Conservation (phyloP, 1,140 invertebrate genomes). For the Drosophila sechellia region DNA sequence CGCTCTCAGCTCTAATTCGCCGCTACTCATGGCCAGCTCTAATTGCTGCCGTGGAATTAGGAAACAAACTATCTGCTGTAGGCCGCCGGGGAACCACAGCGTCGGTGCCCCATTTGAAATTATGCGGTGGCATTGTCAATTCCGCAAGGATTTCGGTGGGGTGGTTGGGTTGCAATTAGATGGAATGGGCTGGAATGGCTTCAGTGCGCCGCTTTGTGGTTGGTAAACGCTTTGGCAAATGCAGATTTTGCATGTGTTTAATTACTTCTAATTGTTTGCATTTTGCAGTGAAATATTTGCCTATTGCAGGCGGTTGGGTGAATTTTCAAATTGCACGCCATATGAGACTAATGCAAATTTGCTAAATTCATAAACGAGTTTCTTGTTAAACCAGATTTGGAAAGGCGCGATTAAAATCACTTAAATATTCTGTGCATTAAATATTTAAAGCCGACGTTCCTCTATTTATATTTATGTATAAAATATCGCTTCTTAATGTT, state of each 20-base stretch:
- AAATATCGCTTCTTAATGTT: not conserved
- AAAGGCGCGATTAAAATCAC: not conserved
- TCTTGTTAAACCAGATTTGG: not conserved
- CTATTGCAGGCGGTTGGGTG: not conserved
- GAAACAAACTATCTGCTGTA: slow-evolving; percentile 8
- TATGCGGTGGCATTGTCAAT: slow-evolving; percentile 39
- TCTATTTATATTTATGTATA: not conserved
- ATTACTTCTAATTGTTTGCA: slow-evolving; percentile 52
- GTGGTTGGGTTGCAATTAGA: not conserved
- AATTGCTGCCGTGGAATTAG: slow-evolving; percentile 48
- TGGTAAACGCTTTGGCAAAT: slow-evolving; percentile 29
- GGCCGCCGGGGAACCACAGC: slow-evolving; percentile 7
- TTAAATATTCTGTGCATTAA: too few species aligned
- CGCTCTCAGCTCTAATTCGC: slow-evolving; percentile 15
- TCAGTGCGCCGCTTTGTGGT: slow-evolving; percentile 17
- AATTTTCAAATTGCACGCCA: slow-evolving; percentile 22
- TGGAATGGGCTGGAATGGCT: not conserved
- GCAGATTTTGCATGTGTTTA: slow-evolving; percentile 53
- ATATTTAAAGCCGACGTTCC: too few species aligned
- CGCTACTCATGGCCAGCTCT: slow-evolving; percentile 28
- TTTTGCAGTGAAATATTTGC: slow-evolving; percentile 30
- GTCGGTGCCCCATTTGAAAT: slow-evolving; percentile 36
- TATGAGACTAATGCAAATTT: slow-evolving; percentile 1
- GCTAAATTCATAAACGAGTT: slow-evolving; percentile 18
- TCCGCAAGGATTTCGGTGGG: not conserved